These are phyloP conservation scores for Ernsta delagoae DNA, from an alignment of 2,888 invertebrate genomes.

Conservation along the genomic window DNA sequence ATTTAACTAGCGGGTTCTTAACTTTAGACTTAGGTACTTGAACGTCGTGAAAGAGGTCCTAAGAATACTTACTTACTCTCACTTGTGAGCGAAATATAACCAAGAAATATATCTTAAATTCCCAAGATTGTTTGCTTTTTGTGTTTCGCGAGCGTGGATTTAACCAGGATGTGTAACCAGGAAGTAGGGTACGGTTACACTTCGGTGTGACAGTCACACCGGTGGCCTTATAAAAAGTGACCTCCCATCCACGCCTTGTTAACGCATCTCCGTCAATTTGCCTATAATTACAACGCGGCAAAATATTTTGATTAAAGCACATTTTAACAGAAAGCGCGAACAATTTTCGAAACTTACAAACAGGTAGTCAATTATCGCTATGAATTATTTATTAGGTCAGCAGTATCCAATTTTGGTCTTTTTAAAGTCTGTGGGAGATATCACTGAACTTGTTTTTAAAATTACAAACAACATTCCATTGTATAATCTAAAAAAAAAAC, in stretches of 20 bases:
- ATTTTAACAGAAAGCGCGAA: slow-evolving; percentile 43
- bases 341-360: slow-evolving; percentile 41
- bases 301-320: slow-evolving; percentile 62
- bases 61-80: too few species aligned
- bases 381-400: slow-evolving; percentile 51
- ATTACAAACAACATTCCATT: too few species aligned
- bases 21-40: too few species aligned
- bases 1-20: too few species aligned
- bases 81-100: too few species aligned
- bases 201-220: slow-evolving; percentile 53
- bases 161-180: too few species aligned
- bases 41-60: too few species aligned
- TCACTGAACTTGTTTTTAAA: too few species aligned
- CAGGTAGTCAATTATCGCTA: slow-evolving; percentile 42
- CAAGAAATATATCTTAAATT: too few species aligned
- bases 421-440: slow-evolving; percentile 16
- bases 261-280: slow-evolving; percentile 63
- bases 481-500: too few species aligned
- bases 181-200: slow-evolving; percentile 20
- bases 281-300: slow-evolving; percentile 72
- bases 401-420: slow-evolving; percentile 33
- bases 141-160: too few species aligned
- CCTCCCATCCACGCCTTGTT: slow-evolving; percentile 61
- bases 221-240: slow-evolving; percentile 55
- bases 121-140: too few species aligned